Evolutionary conservation across 1,140 invertebrate genomes (phyloP), one percentile per base, ranked within the genome.

Genomic region (Drosophila quadrilineata): DNA sequence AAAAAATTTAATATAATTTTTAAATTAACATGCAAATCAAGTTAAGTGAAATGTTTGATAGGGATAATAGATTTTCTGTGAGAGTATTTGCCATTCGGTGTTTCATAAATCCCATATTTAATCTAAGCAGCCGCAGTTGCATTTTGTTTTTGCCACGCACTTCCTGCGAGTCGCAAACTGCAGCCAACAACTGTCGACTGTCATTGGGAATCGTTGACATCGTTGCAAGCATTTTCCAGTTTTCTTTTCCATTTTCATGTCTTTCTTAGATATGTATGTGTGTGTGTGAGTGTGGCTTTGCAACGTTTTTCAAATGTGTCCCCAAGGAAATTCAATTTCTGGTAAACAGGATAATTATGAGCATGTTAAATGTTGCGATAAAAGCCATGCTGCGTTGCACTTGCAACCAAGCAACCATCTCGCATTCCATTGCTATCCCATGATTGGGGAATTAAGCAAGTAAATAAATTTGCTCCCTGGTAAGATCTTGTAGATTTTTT

Each of bases 321-420:
- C 67, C 76, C 57, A 46, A 80, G 76, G 80, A 85, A 85, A 85
- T 85, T 85, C 80, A 85, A 88, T 88, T 87, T 75, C 73, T 79
- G 71, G 74, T 88, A 87, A 88, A 88, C 80, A 88, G 80, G 86
- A 87, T 87, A 88, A 88, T 88, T 88, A 88, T 75, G 86, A 84
- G 80, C 85, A 75, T 82, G 87, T 88, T 88, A 88, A 88, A 88
- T 88, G 86, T 86, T 74, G 76, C 87, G 87, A 88, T 86, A 88
- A 88, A 86, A 79, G 77, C 74, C 74, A 85, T 71, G 79, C 79
- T 86, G 80, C 70, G 74, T 54, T 79, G 80, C 79, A 79, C 69
- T 63, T 29, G 10, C 35, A 43, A 45, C 29, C 28, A 17, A 26
- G 40, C 19, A n/a, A n/a, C n/a, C n/a, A n/a, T n/a, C n/a, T n/a